phyloP scores from a whole-genome alignment of 37 sponge, comb jelly and placozoan species.

The Halichondria panicea region DNA sequence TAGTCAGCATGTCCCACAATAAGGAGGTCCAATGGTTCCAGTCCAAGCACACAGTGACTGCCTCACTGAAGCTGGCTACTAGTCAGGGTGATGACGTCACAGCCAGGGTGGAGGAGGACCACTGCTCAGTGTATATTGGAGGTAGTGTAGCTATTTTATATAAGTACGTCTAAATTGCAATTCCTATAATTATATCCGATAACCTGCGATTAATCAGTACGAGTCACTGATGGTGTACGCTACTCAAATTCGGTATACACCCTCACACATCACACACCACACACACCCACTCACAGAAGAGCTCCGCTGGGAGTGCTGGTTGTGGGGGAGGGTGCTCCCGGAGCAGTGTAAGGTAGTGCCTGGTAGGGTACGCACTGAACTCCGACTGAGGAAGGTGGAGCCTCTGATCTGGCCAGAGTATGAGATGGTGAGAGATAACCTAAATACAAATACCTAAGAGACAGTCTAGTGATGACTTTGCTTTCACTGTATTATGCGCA shows the following conservation, averaged over 20 bases:
- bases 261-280: too few species aligned
- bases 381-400: slow-evolving; percentile 37
- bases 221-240: too few species aligned
- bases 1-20: background rate
- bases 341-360: slow-evolving; percentile 12
- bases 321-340: slow-evolving; percentile 34
- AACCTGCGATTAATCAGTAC: too few species aligned
- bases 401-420: slow-evolving; percentile 23
- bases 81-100: slow-evolving; percentile 9
- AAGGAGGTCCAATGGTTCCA: slow-evolving; percentile 33
- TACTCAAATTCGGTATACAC: too few species aligned
- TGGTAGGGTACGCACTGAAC: slow-evolving; percentile 33
- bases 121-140: slow-evolving; percentile 13
- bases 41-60: slow-evolving; percentile 7
- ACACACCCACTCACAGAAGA: slow-evolving; percentile 24
- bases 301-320: slow-evolving; percentile 32
- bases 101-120: background rate
- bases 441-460: background rate
- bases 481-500: too few species aligned
- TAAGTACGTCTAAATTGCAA: too few species aligned
- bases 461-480: slow-evolving; percentile 1
- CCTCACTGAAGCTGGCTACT: slow-evolving; percentile 27
- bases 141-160: too few species aligned
- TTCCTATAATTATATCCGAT: too few species aligned
- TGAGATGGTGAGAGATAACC: too few species aligned